Conservation (phyloP, 2,888 invertebrate genomes). For the Odontocolon sp. region DNA sequence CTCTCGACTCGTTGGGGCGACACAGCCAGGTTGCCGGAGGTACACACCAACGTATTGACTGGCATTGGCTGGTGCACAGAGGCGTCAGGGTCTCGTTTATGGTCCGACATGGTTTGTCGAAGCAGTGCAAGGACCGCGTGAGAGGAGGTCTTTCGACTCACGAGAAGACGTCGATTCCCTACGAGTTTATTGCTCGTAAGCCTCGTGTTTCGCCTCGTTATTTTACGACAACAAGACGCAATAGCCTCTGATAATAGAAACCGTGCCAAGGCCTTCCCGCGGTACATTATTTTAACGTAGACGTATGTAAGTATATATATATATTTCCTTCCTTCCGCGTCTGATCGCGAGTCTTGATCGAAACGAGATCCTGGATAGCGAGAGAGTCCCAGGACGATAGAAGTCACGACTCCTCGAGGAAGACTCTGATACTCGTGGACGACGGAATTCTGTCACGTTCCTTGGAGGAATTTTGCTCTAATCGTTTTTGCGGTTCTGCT, state of each 20-base stretch:
- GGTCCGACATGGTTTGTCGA: too few species aligned
- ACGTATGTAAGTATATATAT: too few species aligned
- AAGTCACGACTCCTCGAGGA: too few species aligned
- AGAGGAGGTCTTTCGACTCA: not conserved
- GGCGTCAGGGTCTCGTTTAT: too few species aligned
- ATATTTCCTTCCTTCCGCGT: slow-evolving; percentile 16
- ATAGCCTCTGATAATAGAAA: slow-evolving; percentile 56
- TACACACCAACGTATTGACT: too few species aligned
- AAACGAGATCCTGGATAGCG: too few species aligned
- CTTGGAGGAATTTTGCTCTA: not conserved
- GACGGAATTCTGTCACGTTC: not conserved
- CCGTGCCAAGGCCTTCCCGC: slow-evolving; percentile 68
- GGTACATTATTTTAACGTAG: slow-evolving; percentile 61
- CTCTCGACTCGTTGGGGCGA: too few species aligned
- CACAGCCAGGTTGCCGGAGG: too few species aligned
- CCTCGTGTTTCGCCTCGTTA: slow-evolving; percentile 47
- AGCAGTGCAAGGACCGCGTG: too few species aligned
- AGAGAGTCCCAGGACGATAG: too few species aligned
- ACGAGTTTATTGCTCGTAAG: not conserved
- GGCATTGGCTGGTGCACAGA: too few species aligned
- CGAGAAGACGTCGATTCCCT: not conserved
- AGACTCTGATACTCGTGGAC: too few species aligned
- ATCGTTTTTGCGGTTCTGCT: not conserved
- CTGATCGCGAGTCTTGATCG: not conserved
- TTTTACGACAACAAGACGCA: slow-evolving; percentile 61